Conservation (phyloP, 1,140 invertebrate genomes). For the Caenorhabditis tropicalis region DNA sequence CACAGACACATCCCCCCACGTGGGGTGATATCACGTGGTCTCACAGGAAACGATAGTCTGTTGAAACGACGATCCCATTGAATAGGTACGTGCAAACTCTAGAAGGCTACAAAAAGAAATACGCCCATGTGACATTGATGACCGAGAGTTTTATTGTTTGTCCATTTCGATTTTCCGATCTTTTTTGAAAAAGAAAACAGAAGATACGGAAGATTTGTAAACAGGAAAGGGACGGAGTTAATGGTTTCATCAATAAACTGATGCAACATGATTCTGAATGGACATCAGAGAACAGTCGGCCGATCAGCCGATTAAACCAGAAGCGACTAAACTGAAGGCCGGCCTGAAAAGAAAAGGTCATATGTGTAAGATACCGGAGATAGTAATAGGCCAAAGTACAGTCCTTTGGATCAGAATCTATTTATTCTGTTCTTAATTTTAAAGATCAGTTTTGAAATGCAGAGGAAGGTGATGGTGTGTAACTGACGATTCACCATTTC, state of each 20-base stretch:
- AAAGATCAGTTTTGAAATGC: neutral
- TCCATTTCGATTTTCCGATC: conserved; percentile 20
- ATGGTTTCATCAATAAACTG: neutral
- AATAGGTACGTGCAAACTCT: conserved; percentile 21
- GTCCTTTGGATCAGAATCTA: neutral
- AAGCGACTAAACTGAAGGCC: neutral
- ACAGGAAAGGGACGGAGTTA: neutral
- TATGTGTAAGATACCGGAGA: neutral
- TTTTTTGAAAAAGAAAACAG: neutral
- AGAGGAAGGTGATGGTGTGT: neutral
- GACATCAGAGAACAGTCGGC: conserved; percentile 18
- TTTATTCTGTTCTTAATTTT: neutral
- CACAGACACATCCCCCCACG: neutral
- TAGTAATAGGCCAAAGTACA: conserved; percentile 25
- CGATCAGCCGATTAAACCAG: conserved; percentile 6
- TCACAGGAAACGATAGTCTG: neutral
- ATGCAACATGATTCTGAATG: conserved; percentile 39
- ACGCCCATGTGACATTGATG: neutral
- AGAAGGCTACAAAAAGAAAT: conserved; percentile 10
- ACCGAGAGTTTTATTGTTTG: neutral
- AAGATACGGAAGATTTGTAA: no score
- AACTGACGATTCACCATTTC: neutral
- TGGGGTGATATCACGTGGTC: conserved; percentile 27
- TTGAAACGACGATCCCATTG: neutral
- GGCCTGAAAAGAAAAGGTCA: conserved; percentile 10